Percentiles rank a stretch among this genome's conserved stretches.
These are phyloP conservation scores for Scaptodrosophila latifasciaeformis DNA, from an alignment of 2,888 invertebrate species.

Conservation along the genomic window DNA sequence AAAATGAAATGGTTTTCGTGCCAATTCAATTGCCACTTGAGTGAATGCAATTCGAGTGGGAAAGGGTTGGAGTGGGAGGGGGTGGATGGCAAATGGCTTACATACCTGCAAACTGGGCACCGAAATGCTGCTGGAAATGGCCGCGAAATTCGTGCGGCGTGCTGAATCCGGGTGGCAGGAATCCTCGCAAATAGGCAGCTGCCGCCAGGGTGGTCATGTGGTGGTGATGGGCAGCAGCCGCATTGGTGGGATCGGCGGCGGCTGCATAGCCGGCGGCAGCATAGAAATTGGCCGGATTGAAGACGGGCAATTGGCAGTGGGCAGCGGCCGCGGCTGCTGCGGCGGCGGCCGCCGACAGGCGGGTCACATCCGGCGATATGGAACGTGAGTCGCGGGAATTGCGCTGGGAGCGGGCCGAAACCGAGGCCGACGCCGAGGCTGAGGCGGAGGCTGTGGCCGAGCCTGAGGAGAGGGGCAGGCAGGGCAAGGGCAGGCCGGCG, in stretches of 20 bases:
- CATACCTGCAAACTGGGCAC: constrained; percentile 74
- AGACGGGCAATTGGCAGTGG: constrained; percentile 74
- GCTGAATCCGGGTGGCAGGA: constrained; percentile 74
- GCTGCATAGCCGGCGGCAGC: constrained; percentile 75
- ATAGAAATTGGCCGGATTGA: constrained; percentile 75
- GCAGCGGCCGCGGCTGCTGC: constrained; percentile 73
- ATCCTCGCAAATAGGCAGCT: constrained; percentile 73
- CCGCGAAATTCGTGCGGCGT: constrained; percentile 74
- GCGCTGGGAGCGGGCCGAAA: constrained; percentile 25
- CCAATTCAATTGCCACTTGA: too few species aligned
- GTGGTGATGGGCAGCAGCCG: constrained; percentile 74
- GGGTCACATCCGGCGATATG: constrained; percentile 71
- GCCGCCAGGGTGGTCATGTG: constrained; percentile 75
- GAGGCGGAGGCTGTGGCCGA: background rate
- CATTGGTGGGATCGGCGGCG: constrained; percentile 69
- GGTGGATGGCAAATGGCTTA: too few species aligned
- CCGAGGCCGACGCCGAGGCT: too few species aligned
- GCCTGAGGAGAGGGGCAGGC: too few species aligned
- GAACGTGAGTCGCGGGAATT: constrained; percentile 62
- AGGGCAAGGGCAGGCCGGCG: too few species aligned
- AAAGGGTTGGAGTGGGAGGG: background rate
- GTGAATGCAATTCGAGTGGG: too few species aligned
- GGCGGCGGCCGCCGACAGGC: constrained; percentile 68
- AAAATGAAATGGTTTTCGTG: too few species aligned
- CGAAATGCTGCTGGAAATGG: constrained; percentile 75